Evolutionary conservation across 1,140 invertebrate genomes (phyloP).

Genomic region (Chrysoperla carnea): DNA sequence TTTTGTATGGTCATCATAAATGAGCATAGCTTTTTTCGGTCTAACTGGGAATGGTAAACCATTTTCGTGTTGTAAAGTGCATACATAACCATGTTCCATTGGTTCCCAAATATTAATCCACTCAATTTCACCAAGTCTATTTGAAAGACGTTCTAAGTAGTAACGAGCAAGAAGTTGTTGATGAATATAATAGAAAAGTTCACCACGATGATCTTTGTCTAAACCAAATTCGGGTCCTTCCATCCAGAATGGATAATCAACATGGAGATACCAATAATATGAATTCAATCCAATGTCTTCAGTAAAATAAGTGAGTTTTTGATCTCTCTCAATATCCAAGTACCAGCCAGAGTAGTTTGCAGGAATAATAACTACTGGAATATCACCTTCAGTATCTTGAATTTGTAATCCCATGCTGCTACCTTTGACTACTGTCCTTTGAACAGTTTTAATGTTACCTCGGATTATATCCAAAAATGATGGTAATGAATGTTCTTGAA

Average conservation of each 20-base stretch:
- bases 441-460: too few species aligned
- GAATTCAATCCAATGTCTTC: conserved; percentile 53
- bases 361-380: conserved; percentile 16
- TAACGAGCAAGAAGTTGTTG: conserved; percentile 44
- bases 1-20: conserved; percentile 15
- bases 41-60: conserved; percentile 44
- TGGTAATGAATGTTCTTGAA: too few species aligned
- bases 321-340: conserved; percentile 22
- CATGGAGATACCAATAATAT: conserved; percentile 43
- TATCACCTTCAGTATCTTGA: conserved; percentile 1
- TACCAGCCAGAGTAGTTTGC: conserved; percentile 36
- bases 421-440: too few species aligned
- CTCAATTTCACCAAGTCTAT: conserved; percentile 37
- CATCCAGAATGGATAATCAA: conserved; percentile 43
- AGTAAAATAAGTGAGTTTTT: conserved; percentile 43
- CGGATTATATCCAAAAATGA: too few species aligned
- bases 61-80: conserved; percentile 41
- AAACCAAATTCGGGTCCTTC: conserved; percentile 26
- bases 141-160: conserved; percentile 46
- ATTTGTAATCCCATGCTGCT: not conserved
- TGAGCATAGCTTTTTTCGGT: conserved; percentile 24
- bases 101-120: conserved; percentile 31
- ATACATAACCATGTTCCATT: conserved; percentile 41
- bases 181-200: conserved; percentile 37
- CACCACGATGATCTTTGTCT: conserved; percentile 35